Evolutionary conservation across 2,113 vertebrate species (phyloP).

Genomic region (Heptranchias perlo): DNA sequence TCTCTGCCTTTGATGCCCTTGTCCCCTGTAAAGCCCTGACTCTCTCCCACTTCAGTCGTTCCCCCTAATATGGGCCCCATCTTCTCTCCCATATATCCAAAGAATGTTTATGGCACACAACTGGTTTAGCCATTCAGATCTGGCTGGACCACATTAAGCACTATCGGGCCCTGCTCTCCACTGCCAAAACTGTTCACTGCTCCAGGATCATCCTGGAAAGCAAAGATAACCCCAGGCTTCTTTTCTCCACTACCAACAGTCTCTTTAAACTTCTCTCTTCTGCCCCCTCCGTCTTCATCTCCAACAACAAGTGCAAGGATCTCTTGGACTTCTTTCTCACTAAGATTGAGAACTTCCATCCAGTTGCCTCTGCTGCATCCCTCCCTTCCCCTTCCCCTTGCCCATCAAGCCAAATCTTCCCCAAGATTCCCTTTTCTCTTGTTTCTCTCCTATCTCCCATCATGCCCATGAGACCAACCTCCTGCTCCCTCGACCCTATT

Average conservation of each 20-base stretch:
- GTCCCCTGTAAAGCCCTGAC: background rate
- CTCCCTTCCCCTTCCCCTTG: background rate
- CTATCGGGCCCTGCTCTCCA: background rate
- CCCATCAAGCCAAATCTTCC: background rate
- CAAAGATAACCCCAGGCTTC: background rate
- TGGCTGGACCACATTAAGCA: background rate
- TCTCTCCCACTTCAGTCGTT: background rate
- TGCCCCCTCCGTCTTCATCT: background rate
- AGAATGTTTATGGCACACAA: background rate
- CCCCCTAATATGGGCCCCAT: background rate
- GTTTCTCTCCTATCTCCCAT: background rate
- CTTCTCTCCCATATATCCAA: background rate
- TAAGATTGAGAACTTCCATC: too few relatives aligned
- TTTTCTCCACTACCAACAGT: background rate
- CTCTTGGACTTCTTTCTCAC: background rate
- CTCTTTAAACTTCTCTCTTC: background rate
- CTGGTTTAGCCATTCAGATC: background rate
- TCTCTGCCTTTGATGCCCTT: background rate
- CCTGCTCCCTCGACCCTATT: background rate
- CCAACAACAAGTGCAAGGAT: background rate
- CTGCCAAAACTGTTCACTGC: background rate
- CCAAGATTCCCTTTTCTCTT: background rate
- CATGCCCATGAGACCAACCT: background rate
- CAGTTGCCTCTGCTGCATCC: too few relatives aligned
- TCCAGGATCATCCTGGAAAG: background rate